phyloP scores from a whole-genome alignment of 2,888 invertebrate genomes.

The Dione vanillae region DNA sequence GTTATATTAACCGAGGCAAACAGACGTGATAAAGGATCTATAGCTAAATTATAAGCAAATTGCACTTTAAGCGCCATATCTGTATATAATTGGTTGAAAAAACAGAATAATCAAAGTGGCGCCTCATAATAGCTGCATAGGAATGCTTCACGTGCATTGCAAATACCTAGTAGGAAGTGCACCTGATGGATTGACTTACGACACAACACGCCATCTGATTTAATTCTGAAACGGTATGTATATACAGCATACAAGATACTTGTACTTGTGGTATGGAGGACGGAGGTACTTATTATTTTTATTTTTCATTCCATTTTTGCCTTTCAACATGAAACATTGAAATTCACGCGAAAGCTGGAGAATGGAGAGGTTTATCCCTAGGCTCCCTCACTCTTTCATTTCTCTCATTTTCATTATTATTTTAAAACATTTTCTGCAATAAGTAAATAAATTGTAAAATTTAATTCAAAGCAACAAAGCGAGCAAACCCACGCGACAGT shows the following conservation, averaged over 20 bases:
- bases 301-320: no score
- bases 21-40: no score
- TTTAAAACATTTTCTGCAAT: no score
- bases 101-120: constrained; percentile 18
- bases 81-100: background rate
- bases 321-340: no score
- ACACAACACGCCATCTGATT: constrained; percentile 9
- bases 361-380: background rate
- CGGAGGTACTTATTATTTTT: no score
- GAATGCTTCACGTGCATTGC: constrained; percentile 12
- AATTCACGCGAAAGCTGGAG: no score
- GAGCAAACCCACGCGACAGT: background rate
- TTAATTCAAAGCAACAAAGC: background rate
- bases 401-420: no score
- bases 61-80: background rate
- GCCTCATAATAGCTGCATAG: constrained; percentile 3
- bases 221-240: background rate
- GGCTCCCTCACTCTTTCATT: background rate
- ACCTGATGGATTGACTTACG: constrained; percentile 20
- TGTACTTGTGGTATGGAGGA: no score
- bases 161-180: constrained; percentile 20
- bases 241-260: no score
- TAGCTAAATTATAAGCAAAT: no score
- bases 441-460: no score
- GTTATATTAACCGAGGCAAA: no score